phyloP scores from a whole-genome alignment of 2,888 invertebrate species.

The Yponomeuta cagnagella region DNA sequence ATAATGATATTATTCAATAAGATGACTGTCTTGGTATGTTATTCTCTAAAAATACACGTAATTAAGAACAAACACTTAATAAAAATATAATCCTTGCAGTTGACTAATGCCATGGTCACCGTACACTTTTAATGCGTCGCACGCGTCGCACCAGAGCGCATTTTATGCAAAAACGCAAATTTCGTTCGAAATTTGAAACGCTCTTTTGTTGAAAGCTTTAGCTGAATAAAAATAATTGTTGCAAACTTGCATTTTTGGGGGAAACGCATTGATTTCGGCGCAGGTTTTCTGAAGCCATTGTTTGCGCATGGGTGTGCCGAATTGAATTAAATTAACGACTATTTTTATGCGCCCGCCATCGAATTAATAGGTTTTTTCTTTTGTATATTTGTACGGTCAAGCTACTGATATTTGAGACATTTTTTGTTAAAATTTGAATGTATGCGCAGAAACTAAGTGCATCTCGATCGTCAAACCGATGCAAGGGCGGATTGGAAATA shows the following conservation, averaged over 20 bases:
- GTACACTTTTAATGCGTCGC: slow-evolving; percentile 46
- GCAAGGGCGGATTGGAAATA: slow-evolving; percentile 28
- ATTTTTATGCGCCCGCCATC: slow-evolving; percentile 63
- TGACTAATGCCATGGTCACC: slow-evolving; percentile 31
- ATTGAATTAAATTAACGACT: slow-evolving; percentile 52
- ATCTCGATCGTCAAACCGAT: no score
- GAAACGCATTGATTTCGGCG: slow-evolving; percentile 34
- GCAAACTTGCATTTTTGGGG: slow-evolving; percentile 57
- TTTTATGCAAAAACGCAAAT: slow-evolving; percentile 77
- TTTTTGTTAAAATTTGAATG: background rate
- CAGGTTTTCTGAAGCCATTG: slow-evolving; percentile 9
- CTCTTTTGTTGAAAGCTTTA: slow-evolving; percentile 52
- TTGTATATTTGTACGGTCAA: slow-evolving; percentile 44
- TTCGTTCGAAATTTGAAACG: slow-evolving; percentile 74
- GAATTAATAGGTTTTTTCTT: slow-evolving; percentile 49
- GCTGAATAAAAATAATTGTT: slow-evolving; percentile 70
- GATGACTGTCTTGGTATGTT: no score
- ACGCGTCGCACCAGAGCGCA: slow-evolving; percentile 56
- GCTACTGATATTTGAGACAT: slow-evolving; percentile 25
- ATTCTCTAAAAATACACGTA: no score
- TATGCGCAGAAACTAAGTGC: background rate
- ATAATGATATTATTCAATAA: no score
- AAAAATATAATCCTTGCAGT: background rate
- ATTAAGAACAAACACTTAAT: no score
- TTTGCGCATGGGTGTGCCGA: slow-evolving; percentile 41